These are phyloP conservation scores for Columba janthina DNA, from an alignment of 2,113 vertebrate genomes.

Conservation along the genomic window DNA sequence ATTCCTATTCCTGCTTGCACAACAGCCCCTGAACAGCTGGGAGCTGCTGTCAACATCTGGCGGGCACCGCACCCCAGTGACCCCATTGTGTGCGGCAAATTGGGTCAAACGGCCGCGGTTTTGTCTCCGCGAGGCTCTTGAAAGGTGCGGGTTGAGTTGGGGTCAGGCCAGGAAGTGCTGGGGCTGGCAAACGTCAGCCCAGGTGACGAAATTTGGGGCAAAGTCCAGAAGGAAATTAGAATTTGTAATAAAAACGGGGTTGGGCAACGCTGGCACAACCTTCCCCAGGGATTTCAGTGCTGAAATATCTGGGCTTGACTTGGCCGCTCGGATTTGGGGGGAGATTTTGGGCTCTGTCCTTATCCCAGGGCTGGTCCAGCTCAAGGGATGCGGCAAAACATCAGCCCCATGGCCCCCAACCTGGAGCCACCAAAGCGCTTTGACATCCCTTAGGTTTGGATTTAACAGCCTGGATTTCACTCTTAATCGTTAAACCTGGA, in stretches of 20 bases:
- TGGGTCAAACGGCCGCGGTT: accelerated
- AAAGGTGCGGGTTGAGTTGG: accelerated
- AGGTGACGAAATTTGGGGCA: background rate
- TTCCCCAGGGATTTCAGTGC: background rate
- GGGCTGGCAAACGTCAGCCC: background rate
- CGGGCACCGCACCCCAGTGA: accelerated
- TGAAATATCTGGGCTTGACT: accelerated
- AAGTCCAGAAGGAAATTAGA: background rate
- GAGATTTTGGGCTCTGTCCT: background rate
- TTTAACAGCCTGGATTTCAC: background rate
- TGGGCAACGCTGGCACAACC: accelerated
- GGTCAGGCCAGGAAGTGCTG: accelerated
- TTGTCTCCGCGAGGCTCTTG: accelerated
- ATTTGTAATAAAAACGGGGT: background rate
- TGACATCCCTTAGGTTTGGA: background rate
- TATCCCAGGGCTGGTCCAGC: too few relatives aligned
- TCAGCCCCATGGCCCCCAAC: accelerated
- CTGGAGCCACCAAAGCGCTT: background rate
- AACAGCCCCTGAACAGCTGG: background rate
- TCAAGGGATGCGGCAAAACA: accelerated
- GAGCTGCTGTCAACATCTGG: background rate
- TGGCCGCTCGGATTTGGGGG: accelerated
- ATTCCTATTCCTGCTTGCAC: background rate
- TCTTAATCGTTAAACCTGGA: background rate
- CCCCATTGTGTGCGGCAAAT: accelerated